Evolutionary conservation across 2,888 invertebrate species (phyloP), one percentile per base, ranked within the genome.

Genomic region (Criorhina ranunculi): DNA sequence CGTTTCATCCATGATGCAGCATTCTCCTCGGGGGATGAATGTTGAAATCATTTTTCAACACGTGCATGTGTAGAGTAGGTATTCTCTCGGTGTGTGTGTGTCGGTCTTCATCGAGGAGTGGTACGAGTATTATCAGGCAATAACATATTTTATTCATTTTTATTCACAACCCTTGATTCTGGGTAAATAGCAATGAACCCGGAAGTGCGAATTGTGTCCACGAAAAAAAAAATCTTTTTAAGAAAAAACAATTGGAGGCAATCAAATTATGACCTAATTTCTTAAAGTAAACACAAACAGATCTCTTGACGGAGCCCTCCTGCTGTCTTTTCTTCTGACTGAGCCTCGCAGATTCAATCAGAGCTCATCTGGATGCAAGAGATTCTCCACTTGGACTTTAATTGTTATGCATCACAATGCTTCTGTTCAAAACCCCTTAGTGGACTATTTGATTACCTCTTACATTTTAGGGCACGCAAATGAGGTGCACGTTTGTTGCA

Each of bases 221-320:
- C 6, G 11, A 8, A 31, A 29, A 12, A n/a, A 70, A 44, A 44
- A 37, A n/a, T n/a, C n/a, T n/a, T n/a, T n/a, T n/a, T n/a, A 60
- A 69, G 5, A 60, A 5, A 15, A 72, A 70, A 40, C 72, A 82
- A 82, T 77, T 72, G 64, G 19, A 51, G 51, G 19, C 59, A 82
- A 82, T 82, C 51, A 66, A 70, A 70, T 46, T 77, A 59, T 77
- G 82, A 72, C 82, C 82, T 53, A 24, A 60, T 72, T 82, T 60
- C 42, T 12, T 17, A 19, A 69, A 62, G 76, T 57, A 75, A 81
- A 76, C 62, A 40, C 51, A 76, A 81, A 81, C 55, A 80, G 69
- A 57, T 24, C 80, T 69, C 60, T 75, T 57, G 46, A 69, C 31
- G 11, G 42, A 51, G 11, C 17, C 35, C 51, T 53, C 35, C 51